Base-by-base conservation (phyloP, 2,797 vertebrate genomes). In the Microtus californicus region DNA sequence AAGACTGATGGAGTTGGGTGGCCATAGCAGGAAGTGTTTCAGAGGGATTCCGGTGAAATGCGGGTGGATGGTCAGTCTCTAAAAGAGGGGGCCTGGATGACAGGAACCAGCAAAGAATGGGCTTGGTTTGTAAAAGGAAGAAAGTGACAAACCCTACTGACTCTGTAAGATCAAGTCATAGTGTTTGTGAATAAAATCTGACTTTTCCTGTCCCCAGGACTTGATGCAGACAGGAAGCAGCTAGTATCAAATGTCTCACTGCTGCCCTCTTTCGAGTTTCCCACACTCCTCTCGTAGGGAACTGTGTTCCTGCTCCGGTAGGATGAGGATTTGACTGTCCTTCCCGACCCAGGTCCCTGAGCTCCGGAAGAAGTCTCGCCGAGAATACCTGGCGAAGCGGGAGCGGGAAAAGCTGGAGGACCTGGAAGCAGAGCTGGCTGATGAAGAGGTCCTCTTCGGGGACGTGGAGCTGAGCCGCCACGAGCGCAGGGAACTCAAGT, bases 351-450 rank as follows among this genome's bases (percentile, higher is more conserved):
- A 99, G 99, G 86, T 99, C 63, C 99, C 99, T 0, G 99, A 99
- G 97, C 93, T 99, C 51, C 98, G 99, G 14, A 99, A 99, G 96
- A 99, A 98, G 2, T 99, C 99, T 0, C 99, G 99, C 0, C 97
- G 99, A 76, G 99, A 99, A 0, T 99, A 99, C 92, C 96, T 99
- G 51, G 98, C 98, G 0, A 99, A 99, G 95, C 98, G 99, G 2
- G 99, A 99, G 87, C 97, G 98, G 1, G 99, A 99, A 97, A 99
- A 99, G 92, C 97, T 99, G 95, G 99, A 99, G 95, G 99, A 99
- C 95, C 98, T 99, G 97, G 99, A 99, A 91, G 99, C 99, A 0
- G 99, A 99, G 97, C 99, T 99, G 71, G 96, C 95, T 0, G 99
- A 99, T 0, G 99, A 99, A 1, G 99, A 99, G 95, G 99, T 99